Evolutionary conservation across 2,797 vertebrate species (phyloP), one percentile per base, ranked within the genome.

Genomic region (Triplophysa yarkandensis): DNA sequence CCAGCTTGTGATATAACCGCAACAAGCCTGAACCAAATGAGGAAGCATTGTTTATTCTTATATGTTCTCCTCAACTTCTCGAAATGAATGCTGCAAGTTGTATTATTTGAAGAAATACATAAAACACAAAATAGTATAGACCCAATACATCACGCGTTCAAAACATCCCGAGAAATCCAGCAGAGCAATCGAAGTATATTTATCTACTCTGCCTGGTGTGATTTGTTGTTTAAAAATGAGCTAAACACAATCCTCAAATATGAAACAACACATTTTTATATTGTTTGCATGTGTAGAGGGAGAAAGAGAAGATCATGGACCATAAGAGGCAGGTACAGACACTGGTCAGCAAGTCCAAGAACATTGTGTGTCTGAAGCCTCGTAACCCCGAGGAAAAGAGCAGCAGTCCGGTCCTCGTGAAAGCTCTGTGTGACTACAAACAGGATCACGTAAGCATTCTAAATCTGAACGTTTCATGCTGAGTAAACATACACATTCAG

Each of bases 351-450:
- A 98, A 98, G 80, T 96, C 97, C 3, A 97, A 93, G 90, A 90
- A 85, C 82, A 97, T 99, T 1, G 93, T 99, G 63, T 91, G 95
- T 77, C 90, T 98, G 84, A 98, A 93, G 60, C 95, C 95, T 13
- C 93, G 97, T 44, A 95, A 96, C 87, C 94, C 97, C 0, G 96
- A 97, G 76, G 93, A 95, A 69, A 93, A 89, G 72, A 92, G 86
- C 85, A 93, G 48, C 78, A 89, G 89, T 39, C 87, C 90, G 0
- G 87, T 98, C 68, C 94, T 98, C 0, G 94, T 98, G 43, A 86
- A 93, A 86, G 97, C 97, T 5, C 85, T 99, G 13, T 98, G 97
- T 81, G 96, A 98, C 89, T 99, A 97, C 85, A 99, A 98, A 80
- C 96, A 98, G 77, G 95, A 98, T 85, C 95, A 98, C 94, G 97